These are phyloP conservation scores for Chymomyza amoena DNA, from an alignment of 2,888 invertebrate genomes.

Conservation along the genomic window DNA sequence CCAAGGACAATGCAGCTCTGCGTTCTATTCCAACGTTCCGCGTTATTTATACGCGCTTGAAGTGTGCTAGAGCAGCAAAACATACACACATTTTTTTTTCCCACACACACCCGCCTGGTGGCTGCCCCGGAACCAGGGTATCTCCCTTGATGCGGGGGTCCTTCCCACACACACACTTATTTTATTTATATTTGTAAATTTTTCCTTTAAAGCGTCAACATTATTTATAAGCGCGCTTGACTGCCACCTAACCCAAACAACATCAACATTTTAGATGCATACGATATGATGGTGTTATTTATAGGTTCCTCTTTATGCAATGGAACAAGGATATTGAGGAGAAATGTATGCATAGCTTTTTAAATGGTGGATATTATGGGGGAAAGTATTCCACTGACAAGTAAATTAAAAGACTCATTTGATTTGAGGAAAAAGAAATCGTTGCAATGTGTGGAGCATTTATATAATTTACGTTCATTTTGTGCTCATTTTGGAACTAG, in stretches of 20 bases:
- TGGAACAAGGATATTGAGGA: too few species aligned
- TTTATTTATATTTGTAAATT: conserved; percentile 52
- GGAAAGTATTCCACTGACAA: too few species aligned
- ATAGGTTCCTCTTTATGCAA: neutral
- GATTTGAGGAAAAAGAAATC: too few species aligned
- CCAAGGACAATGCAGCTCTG: conserved; percentile 58
- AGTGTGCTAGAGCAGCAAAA: neutral
- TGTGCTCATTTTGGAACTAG: too few species aligned
- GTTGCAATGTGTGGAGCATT: too few species aligned
- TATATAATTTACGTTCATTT: too few species aligned
- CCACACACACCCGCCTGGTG: neutral
- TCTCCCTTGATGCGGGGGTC: neutral
- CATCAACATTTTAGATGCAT: neutral
- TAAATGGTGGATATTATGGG: too few species aligned
- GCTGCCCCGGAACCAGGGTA: neutral
- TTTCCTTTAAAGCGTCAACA: conserved; percentile 42
- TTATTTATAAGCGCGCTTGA: conserved; percentile 47
- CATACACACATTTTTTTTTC: neutral
- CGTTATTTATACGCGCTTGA: neutral
- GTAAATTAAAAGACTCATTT: too few species aligned
- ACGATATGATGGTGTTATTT: neutral
- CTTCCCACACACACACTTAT: neutral
- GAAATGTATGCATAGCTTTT: too few species aligned
- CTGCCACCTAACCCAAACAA: neutral
- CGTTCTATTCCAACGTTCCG: neutral